phyloP scores from a whole-genome alignment of 2,797 vertebrate genomes.

The Betta splendens region DNA sequence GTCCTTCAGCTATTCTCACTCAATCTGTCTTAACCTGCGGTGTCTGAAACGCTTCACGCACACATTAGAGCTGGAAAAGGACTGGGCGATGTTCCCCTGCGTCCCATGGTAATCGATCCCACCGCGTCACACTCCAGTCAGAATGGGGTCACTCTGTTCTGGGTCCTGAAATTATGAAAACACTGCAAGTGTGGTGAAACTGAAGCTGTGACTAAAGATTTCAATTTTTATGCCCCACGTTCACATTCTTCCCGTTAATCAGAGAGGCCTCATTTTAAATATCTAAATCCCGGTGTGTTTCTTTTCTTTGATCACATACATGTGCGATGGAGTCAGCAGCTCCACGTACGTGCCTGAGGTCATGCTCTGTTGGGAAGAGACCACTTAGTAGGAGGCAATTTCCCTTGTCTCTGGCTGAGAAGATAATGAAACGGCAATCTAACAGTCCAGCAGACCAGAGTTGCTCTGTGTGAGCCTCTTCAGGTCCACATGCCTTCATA shows the following conservation, averaged over 20 bases:
- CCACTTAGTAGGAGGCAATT: conserved; percentile 61
- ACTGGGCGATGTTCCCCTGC: conserved; percentile 45
- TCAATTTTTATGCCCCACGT: conserved; percentile 1
- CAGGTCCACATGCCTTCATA: conserved; percentile 22
- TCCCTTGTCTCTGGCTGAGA: conserved; percentile 57
- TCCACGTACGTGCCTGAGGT: conserved; percentile 54
- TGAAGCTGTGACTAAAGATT: conserved; percentile 11
- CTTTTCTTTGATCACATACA: conserved; percentile 40
- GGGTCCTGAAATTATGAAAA: conserved; percentile 41
- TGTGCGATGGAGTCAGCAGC: conserved; percentile 44
- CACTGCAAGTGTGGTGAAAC: conserved; percentile 12
- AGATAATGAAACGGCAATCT: conserved; percentile 59
- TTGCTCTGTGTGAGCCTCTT: conserved; percentile 23
- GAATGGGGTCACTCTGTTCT: conserved; percentile 46
- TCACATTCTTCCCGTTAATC: conserved; percentile 34
- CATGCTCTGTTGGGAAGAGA: conserved; percentile 48
- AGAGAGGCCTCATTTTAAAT: conserved; percentile 29
- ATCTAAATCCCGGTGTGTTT: conserved; percentile 23
- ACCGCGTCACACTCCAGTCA: conserved; percentile 48
- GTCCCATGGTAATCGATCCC: conserved; percentile 51
- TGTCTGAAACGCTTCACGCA: conserved; percentile 63
- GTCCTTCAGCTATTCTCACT: conserved; percentile 49
- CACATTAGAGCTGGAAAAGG: conserved; percentile 58
- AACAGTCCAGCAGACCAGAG: conserved; percentile 26
- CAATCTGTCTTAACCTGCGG: conserved; percentile 45